Percentiles rank a stretch among this genome's conserved stretches.
Evolutionary conservation across 2,797 vertebrate species (phyloP).

Genomic region (Lacerta bilineata): DNA sequence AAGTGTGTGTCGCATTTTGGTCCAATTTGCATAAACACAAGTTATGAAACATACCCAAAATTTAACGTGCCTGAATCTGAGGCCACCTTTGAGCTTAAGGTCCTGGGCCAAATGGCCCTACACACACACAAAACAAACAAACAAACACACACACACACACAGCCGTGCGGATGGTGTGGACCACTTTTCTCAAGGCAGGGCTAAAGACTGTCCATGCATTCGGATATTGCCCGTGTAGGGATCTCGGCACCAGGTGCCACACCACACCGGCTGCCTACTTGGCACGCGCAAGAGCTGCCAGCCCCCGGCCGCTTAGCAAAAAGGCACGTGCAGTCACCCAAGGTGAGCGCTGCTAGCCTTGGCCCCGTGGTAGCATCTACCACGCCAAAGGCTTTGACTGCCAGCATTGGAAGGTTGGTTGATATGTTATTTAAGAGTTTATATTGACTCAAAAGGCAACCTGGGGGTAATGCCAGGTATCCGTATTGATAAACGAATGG

Average conservation of each 20-base stretch:
- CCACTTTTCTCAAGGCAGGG: neutral
- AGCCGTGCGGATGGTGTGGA: too few species aligned
- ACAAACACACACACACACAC: too few species aligned
- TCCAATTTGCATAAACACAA: too few species aligned
- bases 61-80: too few species aligned
- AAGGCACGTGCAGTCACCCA: conserved; percentile 76
- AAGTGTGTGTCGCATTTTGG: too few species aligned
- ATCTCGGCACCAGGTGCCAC: conserved; percentile 54
- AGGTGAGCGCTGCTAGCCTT: neutral
- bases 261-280: conserved; percentile 40
- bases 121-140: too few species aligned
- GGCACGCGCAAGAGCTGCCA: conserved; percentile 82
- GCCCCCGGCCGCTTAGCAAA: conserved; percentile 87
- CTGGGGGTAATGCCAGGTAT: neutral
- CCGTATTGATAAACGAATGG: conserved; percentile 62
- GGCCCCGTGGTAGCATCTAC: neutral
- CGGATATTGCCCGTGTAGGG: conserved; percentile 19
- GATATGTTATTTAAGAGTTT: neutral
- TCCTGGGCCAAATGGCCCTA: too few species aligned
- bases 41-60: too few species aligned
- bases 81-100: too few species aligned
- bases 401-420: neutral
- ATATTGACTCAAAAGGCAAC: conserved; percentile 43
- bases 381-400: neutral
- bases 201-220: neutral